Evolutionary conservation across 1,140 invertebrate genomes (phyloP).

Genomic region (Apocrypta bakeri): DNA sequence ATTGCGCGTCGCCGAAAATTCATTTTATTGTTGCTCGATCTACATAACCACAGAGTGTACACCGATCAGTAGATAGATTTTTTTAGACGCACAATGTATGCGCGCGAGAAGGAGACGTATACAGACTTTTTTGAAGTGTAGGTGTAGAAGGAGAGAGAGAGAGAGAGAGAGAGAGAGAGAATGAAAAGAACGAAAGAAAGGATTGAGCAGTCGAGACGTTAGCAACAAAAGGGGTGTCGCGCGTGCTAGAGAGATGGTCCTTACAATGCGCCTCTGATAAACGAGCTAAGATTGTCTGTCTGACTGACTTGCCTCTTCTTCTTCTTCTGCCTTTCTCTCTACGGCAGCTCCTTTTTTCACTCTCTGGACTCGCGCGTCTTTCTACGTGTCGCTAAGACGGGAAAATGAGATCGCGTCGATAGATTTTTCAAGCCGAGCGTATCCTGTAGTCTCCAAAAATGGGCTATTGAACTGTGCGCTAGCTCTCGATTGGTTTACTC

Average conservation of each 20-base stretch:
- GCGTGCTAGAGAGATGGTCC: slow-evolving; percentile 55
- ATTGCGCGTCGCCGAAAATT: neutral
- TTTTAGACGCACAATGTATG: neutral
- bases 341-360: slow-evolving; percentile 12
- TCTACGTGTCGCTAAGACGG: neutral
- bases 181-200: slow-evolving; percentile 72
- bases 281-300: slow-evolving; percentile 67
- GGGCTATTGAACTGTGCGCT: neutral
- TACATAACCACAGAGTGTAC: neutral
- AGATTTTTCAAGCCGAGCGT: neutral
- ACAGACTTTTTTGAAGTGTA: slow-evolving; percentile 54
- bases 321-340: slow-evolving; percentile 14
- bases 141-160: slow-evolving; percentile 59
- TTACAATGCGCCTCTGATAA: slow-evolving; percentile 65
- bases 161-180: slow-evolving; percentile 64
- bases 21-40: slow-evolving; percentile 14
- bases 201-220: slow-evolving; percentile 72
- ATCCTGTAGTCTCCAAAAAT: neutral
- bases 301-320: slow-evolving; percentile 53
- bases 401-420: neutral
- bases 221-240: slow-evolving; percentile 72
- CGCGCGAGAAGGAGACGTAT: neutral
- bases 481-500: too few relatives aligned
- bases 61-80: neutral
- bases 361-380: neutral